phyloP scores from a whole-genome alignment of 2,888 invertebrate species.

The Agrochola litura region DNA sequence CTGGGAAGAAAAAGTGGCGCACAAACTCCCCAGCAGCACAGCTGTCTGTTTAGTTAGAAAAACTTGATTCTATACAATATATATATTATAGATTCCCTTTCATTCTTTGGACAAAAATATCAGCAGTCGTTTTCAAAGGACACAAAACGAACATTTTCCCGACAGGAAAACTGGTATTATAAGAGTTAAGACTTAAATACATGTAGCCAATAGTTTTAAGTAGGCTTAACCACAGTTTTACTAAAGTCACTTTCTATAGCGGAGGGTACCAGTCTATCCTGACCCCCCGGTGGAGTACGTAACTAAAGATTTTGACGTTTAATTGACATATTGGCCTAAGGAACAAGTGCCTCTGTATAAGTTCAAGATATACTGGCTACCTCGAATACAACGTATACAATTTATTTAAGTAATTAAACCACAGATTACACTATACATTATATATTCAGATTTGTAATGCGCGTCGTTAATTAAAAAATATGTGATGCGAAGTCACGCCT shows the following conservation, averaged over 20 bases:
- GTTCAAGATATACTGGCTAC: not conserved
- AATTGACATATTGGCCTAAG: not conserved
- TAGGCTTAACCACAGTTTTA: conserved; percentile 18
- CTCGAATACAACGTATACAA: not conserved
- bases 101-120: not conserved
- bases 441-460: conserved; percentile 33
- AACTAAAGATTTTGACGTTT: not conserved
- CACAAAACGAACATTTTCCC: not conserved
- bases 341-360: too few relatives aligned
- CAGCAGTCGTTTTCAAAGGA: not conserved
- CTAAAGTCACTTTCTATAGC: not conserved
- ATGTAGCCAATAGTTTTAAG: conserved; percentile 36
- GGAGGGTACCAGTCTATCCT: conserved; percentile 3
- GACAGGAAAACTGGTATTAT: conserved; percentile 14
- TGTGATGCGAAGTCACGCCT: not conserved
- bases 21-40: too few relatives aligned
- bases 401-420: conserved; percentile 47
- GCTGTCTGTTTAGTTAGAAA: not conserved
- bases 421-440: conserved; percentile 28
- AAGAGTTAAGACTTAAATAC: conserved; percentile 26
- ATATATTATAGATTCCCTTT: not conserved
- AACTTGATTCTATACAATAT: not conserved
- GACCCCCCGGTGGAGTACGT: not conserved
- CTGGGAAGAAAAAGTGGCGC: not conserved
- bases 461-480: not conserved